phyloP scores from a whole-genome alignment of 2,797 vertebrate genomes.

The Tadarida brasiliensis region DNA sequence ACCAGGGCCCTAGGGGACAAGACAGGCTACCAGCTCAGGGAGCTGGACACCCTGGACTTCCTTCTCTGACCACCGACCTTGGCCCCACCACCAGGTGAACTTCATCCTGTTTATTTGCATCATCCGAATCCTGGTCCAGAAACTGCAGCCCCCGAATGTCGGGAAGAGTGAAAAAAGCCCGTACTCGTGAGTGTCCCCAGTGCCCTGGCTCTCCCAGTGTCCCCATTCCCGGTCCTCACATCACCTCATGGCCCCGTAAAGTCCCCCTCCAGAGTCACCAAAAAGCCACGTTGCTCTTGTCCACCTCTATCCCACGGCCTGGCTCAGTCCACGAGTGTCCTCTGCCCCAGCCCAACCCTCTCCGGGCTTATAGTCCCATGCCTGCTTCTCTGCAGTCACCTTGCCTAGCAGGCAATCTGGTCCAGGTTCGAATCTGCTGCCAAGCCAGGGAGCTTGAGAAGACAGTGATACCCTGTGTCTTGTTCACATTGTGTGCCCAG shows the following conservation, averaged over 20 bases:
- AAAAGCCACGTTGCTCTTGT: neutral
- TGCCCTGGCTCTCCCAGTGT: neutral
- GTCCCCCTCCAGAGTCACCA: neutral
- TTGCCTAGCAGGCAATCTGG: neutral
- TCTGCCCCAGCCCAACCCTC: neutral
- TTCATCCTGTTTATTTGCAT: conserved; percentile 97
- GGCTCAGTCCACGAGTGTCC: neutral
- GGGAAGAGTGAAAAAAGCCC: conserved; percentile 95
- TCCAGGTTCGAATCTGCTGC: neutral
- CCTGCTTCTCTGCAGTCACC: neutral
- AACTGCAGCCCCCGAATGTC: conserved; percentile 96
- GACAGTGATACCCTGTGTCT: neutral
- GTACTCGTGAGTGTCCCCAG: conserved; percentile 92
- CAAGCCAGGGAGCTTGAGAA: neutral
- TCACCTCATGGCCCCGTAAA: neutral
- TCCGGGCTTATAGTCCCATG: neutral
- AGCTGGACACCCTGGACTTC: neutral
- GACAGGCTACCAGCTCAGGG: neutral
- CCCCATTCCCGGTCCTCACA: neutral
- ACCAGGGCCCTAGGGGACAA: neutral
- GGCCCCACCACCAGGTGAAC: conserved; percentile 91
- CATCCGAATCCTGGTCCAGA: conserved; percentile 96
- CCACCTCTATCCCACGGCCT: neutral
- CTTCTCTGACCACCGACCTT: conserved; percentile 10
- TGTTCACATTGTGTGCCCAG: neutral